phyloP scores from a whole-genome alignment of 2,888 invertebrate species.

The Sminthurinus aureus region DNA sequence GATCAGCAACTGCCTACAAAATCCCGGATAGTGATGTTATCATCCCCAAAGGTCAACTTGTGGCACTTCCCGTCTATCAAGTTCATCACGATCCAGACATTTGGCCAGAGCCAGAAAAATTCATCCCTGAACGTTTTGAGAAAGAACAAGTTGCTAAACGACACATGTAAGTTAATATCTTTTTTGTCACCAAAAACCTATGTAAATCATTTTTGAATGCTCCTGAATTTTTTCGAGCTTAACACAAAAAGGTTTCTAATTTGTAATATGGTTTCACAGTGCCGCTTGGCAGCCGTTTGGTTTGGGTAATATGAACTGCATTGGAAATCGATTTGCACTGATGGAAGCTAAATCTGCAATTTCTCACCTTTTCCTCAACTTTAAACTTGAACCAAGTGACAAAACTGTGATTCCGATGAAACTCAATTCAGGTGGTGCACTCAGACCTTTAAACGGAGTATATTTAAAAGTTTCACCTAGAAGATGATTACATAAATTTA shows the following conservation, averaged over 20 bases:
- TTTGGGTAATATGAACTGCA: slow-evolving; percentile 65
- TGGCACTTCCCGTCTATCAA: slow-evolving; percentile 32
- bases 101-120: slow-evolving; percentile 20
- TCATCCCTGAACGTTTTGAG: slow-evolving; percentile 13
- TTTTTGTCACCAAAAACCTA: no score
- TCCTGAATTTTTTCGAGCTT: no score
- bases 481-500: no score
- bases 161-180: slow-evolving; percentile 61
- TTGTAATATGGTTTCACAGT: no score
- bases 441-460: neutral
- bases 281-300: slow-evolving; percentile 65
- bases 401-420: slow-evolving; percentile 45
- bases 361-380: slow-evolving; percentile 42
- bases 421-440: neutral
- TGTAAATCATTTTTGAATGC: no score
- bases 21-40: slow-evolving; percentile 27
- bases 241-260: no score
- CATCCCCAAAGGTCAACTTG: slow-evolving; percentile 29
- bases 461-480: neutral
- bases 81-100: slow-evolving; percentile 21
- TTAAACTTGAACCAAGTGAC: slow-evolving; percentile 41
- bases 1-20: slow-evolving; percentile 30
- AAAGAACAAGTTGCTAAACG: slow-evolving; percentile 55
- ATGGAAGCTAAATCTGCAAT: slow-evolving; percentile 49
- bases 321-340: slow-evolving; percentile 62